Base-by-base conservation (phyloP, 2,797 vertebrate genomes). In the Nannoperca obscura region DNA sequence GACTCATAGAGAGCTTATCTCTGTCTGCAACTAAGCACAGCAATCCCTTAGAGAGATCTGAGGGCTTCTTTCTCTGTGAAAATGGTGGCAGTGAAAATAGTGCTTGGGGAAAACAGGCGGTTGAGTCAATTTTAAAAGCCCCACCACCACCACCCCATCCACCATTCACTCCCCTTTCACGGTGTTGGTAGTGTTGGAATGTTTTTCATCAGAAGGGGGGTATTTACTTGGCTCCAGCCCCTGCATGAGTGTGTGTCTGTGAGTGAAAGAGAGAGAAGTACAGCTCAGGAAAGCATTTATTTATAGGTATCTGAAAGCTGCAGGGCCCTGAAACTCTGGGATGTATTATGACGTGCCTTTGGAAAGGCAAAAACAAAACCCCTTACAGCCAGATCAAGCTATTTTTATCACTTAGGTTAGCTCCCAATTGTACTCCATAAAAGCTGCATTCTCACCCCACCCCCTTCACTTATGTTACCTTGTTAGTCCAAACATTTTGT, bases 271-370 rank as follows among this genome's bases (percentile, higher is more conserved):
- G 78, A 71, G 72, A 84, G 82, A 78, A 86, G 85, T 85, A 76
- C 76, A 85, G 83, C 88, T 73, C 73, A 86, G 83, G 84, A 94
- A 91, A 93, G 92, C 91, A 89, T 95, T 94, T 95, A 95, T 95
- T 95, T 94, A 94, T 95, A 94, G 94, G 77, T 88, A 90, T 91
- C 79, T 92, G 86, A 93, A 90, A 92, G 91, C 91, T 77, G 85
- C 40, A 5, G 76, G 86, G 82, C 71, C 64, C 82, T 83, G 74
- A 87, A 92, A 90, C 91, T 91, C 91, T 91, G 90, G 86, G 82
- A 89, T 93, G 91, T 89, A 89, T 92, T 92, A 91, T 93, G 90
- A 87, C 66, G 70, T 89, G 85, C 67, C 70, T 92, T 88, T 88
- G 75, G 71, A 89, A 90, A 89, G 92, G 88, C 81, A 89, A 91